A percentile compares a stretch with the other conserved stretches of the same genome.
phyloP scores from a whole-genome alignment of 2,888 invertebrate species.

The Punctoribates punctum region DNA sequence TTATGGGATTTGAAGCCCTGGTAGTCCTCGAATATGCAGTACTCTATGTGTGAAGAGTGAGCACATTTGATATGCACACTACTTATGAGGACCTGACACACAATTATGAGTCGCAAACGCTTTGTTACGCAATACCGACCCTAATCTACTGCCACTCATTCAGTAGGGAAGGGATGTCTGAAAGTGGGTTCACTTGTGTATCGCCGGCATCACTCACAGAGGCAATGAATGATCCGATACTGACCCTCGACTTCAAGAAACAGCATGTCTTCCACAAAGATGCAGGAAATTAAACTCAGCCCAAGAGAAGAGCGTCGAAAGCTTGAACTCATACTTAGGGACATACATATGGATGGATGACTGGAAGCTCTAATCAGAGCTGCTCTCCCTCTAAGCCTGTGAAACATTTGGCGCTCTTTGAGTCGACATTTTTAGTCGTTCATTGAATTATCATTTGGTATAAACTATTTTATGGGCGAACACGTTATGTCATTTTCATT shows the following conservation, averaged over 20 bases:
- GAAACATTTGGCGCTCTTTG: slow-evolving; percentile 18
- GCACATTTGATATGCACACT: slow-evolving; percentile 18
- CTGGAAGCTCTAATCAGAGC: background rate
- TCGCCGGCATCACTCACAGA: slow-evolving; percentile 5
- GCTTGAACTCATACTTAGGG: background rate
- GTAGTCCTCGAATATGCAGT: background rate
- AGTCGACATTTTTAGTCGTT: slow-evolving; percentile 9
- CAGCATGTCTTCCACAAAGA: slow-evolving; percentile 28
- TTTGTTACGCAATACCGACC: slow-evolving; percentile 4
- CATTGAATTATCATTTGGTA: slow-evolving; percentile 9
- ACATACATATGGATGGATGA: slow-evolving; percentile 21
- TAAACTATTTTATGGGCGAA: slow-evolving; percentile 11
- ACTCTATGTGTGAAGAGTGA: background rate
- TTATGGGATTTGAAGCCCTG: background rate
- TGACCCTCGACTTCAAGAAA: slow-evolving; percentile 29
- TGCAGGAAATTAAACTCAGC: slow-evolving; percentile 29
- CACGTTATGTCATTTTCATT: slow-evolving; percentile 22
- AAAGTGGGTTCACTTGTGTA: background rate
- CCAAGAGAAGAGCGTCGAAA: background rate
- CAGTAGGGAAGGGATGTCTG: background rate
- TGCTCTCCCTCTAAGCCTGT: slow-evolving; percentile 16
- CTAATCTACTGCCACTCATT: slow-evolving; percentile 25
- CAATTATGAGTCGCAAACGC: slow-evolving; percentile 19
- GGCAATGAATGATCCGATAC: slow-evolving; percentile 16
- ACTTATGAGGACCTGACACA: slow-evolving; percentile 28